Evolutionary conservation across 2,888 invertebrate genomes (phyloP).

Genomic region (Neoaliturus tenellus): DNA sequence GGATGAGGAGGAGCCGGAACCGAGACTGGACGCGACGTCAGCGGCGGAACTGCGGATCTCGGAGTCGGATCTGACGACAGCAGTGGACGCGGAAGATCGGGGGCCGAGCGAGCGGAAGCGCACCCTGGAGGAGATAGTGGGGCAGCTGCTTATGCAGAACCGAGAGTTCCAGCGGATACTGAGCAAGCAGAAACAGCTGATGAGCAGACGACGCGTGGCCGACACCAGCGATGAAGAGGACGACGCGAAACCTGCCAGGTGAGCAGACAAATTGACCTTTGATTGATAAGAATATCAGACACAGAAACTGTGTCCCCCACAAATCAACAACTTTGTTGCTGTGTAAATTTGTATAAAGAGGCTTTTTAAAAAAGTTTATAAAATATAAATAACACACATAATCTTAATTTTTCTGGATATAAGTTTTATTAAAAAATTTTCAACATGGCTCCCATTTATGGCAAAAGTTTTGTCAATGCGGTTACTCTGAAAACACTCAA

Average conservation of each 20-base stretch:
- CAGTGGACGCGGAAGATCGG: constrained; percentile 23
- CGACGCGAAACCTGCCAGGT: constrained; percentile 58
- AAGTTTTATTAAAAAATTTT: too few relatives aligned
- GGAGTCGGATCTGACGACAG: constrained; percentile 55
- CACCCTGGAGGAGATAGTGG: constrained; percentile 86
- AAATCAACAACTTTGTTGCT: too few relatives aligned
- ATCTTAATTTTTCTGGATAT: too few relatives aligned
- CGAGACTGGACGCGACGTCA: constrained; percentile 21
- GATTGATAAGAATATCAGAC: too few relatives aligned
- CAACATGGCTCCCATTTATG: too few relatives aligned
- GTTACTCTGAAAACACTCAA: too few relatives aligned
- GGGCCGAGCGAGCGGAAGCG: constrained; percentile 72
- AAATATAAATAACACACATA: too few relatives aligned
- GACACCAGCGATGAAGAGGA: constrained; percentile 66
- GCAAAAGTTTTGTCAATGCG: too few relatives aligned
- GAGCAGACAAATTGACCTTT: too few relatives aligned
- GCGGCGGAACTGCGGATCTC: constrained; percentile 71
- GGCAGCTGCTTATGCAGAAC: constrained; percentile 88
- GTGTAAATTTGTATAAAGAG: too few relatives aligned
- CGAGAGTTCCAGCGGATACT: constrained; percentile 87
- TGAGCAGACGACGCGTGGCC: constrained; percentile 72
- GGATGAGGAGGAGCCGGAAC: constrained; percentile 68
- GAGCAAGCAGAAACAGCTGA: constrained; percentile 82
- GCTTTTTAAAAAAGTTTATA: too few relatives aligned
- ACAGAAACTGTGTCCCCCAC: too few relatives aligned